A percentile compares a stretch with the other conserved stretches of the same genome.
Conservation (phyloP, 2,113 vertebrate genomes). For the Austrofundulus limnaeus region DNA sequence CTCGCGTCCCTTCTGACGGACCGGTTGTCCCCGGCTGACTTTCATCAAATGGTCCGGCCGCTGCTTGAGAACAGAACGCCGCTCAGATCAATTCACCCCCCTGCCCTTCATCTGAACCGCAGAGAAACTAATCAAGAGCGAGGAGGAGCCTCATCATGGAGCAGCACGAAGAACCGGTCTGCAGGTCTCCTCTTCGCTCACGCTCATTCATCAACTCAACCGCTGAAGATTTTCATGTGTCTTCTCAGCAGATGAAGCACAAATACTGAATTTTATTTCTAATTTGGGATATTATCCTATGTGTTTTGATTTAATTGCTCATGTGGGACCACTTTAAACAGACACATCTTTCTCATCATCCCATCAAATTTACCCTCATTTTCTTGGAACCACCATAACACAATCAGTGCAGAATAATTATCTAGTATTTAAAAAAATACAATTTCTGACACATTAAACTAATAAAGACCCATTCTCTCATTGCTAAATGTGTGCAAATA, state of each 20-base stretch:
- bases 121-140: constrained; percentile 59
- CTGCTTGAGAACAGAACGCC: constrained; percentile 50
- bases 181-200: constrained; percentile 5
- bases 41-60: constrained; percentile 46
- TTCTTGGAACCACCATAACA: constrained; percentile 33
- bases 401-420: constrained; percentile 23
- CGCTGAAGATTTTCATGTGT: constrained; percentile 43
- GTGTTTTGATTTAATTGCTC: constrained; percentile 47
- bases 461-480: constrained; percentile 6
- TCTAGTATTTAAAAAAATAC: constrained; percentile 15
- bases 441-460: constrained; percentile 27
- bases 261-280: constrained; percentile 48
- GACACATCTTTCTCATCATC: constrained; percentile 59
- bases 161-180: constrained; percentile 1
- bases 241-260: constrained; percentile 42
- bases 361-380: constrained; percentile 36
- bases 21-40: constrained; percentile 46
- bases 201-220: constrained; percentile 48
- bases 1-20: constrained; percentile 13
- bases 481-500: not conserved
- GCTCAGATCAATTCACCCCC: constrained; percentile 69
- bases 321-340: constrained; percentile 59
- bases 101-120: constrained; percentile 60
- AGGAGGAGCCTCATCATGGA: constrained; percentile 37
- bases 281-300: constrained; percentile 47